Base-by-base conservation (phyloP, 2,113 vertebrate genomes). In the Corvus cornix region DNA sequence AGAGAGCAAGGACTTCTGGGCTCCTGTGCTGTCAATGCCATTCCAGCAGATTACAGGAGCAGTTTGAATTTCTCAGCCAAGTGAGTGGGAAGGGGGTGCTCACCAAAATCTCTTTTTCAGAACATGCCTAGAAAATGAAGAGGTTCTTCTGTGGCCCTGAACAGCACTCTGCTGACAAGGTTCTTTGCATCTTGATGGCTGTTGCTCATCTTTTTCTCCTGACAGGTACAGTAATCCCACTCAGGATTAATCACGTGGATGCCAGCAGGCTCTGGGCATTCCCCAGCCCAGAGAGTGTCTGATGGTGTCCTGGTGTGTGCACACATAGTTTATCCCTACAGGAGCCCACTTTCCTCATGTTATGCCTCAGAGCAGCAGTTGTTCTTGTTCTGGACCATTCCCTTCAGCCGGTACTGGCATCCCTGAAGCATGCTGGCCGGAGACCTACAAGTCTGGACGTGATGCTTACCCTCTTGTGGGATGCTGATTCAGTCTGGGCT, bases 61-160 rank as follows among this genome's bases (percentile, higher is more conserved):
- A 51, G 13, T 37, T 37, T 33, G 56, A 68, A 59, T 81, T 89
- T 67, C 66, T 82, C 43, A 87, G 76, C 62, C 18, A 33, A 63
- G 37, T 7, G 15, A 49, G 21, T 21, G 39, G 20, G 33, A 60
- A 74, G 23, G 48, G 16, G 24, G 24, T 56, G 51, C 48, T 60
- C 51, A 81, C 53, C 37, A 28, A 26, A 18, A 44, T 60, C 55
- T 91, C 58, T 84, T 56, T 96, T 96, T 70, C 76, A 96, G 91
- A 95, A n/a, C 28, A 51, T 39, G 43, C 68, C 52, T 80, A 33
- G 69, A 89, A 73, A 90, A 97, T 95, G 96, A 94, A 78, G 84
- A 91, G 22, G 16, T 78, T 63, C 33, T 59, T 3, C 22, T 4
- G 43, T 74, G 41, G n/a, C 43, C 33, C 64, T 21, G 49, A 27